phyloP scores from a whole-genome alignment of 2,888 invertebrate genomes.

The Athripsodes cinereus region DNA sequence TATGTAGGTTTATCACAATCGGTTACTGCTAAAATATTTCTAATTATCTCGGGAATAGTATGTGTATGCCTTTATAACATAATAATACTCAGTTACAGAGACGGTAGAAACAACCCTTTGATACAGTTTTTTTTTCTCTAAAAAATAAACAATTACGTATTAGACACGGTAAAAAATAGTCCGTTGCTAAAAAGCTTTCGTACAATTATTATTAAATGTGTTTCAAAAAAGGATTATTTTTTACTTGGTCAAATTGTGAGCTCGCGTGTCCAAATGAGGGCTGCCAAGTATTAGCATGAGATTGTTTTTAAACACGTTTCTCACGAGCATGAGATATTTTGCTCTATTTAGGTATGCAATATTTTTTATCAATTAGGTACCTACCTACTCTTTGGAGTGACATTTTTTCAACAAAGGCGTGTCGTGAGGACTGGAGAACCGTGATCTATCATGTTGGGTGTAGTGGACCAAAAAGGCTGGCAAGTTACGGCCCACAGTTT shows the following conservation, averaged over 20 bases:
- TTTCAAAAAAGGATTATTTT: slow-evolving; percentile 12
- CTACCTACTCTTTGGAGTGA: no score
- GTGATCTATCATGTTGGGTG: no score
- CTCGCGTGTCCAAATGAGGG: slow-evolving; percentile 15
- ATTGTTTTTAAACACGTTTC: slow-evolving; percentile 10
- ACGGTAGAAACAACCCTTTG: background rate
- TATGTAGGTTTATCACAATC: no score
- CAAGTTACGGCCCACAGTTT: no score
- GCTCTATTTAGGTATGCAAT: slow-evolving; percentile 1
- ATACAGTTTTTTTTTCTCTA: no score
- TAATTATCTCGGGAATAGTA: no score
- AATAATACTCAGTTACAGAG: no score
- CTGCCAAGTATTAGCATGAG: slow-evolving; percentile 6
- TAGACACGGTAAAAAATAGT: slow-evolving; percentile 4
- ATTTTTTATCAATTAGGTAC: background rate
- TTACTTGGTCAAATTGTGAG: slow-evolving; percentile 8
- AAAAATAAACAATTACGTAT: slow-evolving; percentile 1
- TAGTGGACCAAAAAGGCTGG: no score
- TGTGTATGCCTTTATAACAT: no score
- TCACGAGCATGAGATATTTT: slow-evolving; percentile 8
- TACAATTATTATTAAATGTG: slow-evolving; percentile 1
- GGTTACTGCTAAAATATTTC: no score
- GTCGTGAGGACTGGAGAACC: no score
- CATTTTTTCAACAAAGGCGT: no score
- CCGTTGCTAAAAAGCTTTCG: slow-evolving; percentile 8